Percentiles rank a stretch among this genome's conserved stretches.
Conservation (phyloP, 2,113 vertebrate genomes). For the Lathamus discolor region DNA sequence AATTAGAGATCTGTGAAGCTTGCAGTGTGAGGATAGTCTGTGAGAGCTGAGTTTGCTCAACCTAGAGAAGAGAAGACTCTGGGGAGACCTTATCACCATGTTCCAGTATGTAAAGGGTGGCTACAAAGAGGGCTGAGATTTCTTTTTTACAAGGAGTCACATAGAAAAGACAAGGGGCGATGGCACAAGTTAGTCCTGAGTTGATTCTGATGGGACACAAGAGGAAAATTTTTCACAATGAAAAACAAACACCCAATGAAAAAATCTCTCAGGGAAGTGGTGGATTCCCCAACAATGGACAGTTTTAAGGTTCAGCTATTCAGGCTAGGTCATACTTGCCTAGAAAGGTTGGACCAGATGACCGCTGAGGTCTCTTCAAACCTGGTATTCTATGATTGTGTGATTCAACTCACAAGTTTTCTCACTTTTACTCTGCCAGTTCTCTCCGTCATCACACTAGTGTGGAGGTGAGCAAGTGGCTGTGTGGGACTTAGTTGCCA, state of each 20-base stretch:
- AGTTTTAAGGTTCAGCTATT: not conserved
- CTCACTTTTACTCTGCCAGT: not conserved
- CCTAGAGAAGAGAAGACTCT: not conserved
- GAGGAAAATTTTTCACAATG: not conserved
- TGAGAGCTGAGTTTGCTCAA: not conserved
- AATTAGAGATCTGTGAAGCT: not conserved
- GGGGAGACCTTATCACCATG: not conserved
- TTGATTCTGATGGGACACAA: not conserved
- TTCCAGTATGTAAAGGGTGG: not conserved
- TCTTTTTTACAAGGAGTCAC: not conserved
- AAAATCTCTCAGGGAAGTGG: not conserved
- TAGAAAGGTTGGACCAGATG: not conserved
- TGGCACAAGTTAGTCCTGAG: not conserved
- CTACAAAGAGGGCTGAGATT: not conserved
- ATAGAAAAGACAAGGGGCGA: not conserved
- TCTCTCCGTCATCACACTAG: not conserved
- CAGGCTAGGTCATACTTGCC: not conserved
- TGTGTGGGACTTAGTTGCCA: not conserved
- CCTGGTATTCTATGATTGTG: not conserved
- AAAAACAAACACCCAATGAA: not conserved
- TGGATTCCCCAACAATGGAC: not conserved
- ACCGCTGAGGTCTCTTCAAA: not conserved
- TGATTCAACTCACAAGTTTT: not conserved
- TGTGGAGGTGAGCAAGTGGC: not conserved
- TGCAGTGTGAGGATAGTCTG: not conserved